These are phyloP conservation scores for Cepaea hortensis DNA, from an alignment of 2,888 invertebrate species.

Conservation along the genomic window DNA sequence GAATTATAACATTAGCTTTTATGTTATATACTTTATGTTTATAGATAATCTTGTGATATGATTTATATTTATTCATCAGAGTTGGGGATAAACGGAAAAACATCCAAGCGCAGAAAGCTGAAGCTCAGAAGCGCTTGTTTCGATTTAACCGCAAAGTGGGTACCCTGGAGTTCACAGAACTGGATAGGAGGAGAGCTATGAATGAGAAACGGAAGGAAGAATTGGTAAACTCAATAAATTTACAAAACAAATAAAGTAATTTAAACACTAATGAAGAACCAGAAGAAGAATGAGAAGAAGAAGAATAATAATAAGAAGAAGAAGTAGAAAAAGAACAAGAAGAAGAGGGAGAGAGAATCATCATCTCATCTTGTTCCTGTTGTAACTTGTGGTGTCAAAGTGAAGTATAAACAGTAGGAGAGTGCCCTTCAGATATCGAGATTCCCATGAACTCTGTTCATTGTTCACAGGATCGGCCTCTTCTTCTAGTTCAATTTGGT, in stretches of 20 bases:
- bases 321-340: too few species aligned
- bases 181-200: constrained; percentile 64
- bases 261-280: too few species aligned
- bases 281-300: too few species aligned
- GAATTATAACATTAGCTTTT: background rate
- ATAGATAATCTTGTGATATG: background rate
- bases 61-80: constrained; percentile 55
- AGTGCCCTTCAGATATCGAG: too few species aligned
- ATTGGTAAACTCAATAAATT: constrained; percentile 62
- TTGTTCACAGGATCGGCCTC: too few species aligned
- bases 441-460: too few species aligned
- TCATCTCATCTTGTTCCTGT: too few species aligned
- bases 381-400: too few species aligned
- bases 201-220: constrained; percentile 72
- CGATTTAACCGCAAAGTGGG: constrained; percentile 67
- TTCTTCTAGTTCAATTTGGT: too few species aligned
- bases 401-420: too few species aligned
- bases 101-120: constrained; percentile 74
- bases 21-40: background rate
- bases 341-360: too few species aligned
- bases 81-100: constrained; percentile 74
- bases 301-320: too few species aligned
- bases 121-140: constrained; percentile 74
- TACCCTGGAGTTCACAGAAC: constrained; percentile 61
- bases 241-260: background rate